A percentile compares a stretch with the other conserved stretches of the same genome.
Conservation (phyloP, 2,797 vertebrate genomes). For the Notamacropus eugenii region DNA sequence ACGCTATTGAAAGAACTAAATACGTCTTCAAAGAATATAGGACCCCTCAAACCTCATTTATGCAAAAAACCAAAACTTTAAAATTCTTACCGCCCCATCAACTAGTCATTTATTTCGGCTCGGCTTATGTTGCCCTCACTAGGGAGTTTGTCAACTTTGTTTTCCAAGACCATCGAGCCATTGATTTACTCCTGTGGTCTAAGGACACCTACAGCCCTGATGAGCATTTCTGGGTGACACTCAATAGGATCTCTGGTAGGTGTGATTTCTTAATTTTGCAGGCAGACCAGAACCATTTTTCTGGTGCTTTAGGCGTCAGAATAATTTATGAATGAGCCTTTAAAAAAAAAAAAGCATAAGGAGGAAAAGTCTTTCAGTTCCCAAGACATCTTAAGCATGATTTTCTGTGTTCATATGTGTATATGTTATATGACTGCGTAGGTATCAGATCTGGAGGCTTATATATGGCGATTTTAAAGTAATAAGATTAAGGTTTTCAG, state of each 20-base stretch:
- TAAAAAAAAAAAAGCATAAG: neutral
- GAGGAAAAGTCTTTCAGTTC: neutral
- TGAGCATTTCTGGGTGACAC: conserved; percentile 85
- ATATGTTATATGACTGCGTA: neutral
- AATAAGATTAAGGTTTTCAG: neutral
- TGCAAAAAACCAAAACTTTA: conserved; percentile 60
- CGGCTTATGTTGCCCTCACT: conserved; percentile 82
- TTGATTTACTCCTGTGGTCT: conserved; percentile 81
- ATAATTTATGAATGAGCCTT: neutral
- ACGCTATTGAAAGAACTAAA: conserved; percentile 61
- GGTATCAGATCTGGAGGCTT: neutral
- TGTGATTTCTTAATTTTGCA: neutral
- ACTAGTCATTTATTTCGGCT: conserved; percentile 83
- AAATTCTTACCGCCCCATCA: conserved; percentile 81
- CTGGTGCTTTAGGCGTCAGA: neutral
- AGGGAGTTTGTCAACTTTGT: conserved; percentile 80
- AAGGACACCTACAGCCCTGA: conserved; percentile 84
- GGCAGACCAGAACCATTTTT: neutral
- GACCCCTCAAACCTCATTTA: neutral
- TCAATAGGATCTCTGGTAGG: conserved; percentile 83
- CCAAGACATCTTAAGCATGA: neutral
- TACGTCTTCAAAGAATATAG: conserved; percentile 69
- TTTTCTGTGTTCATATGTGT: neutral
- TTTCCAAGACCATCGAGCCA: conserved; percentile 75
- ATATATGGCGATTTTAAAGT: neutral